These are phyloP conservation scores for Nerophis lumbriciformis DNA, from an alignment of 2,113 vertebrate genomes.

Conservation along the genomic window DNA sequence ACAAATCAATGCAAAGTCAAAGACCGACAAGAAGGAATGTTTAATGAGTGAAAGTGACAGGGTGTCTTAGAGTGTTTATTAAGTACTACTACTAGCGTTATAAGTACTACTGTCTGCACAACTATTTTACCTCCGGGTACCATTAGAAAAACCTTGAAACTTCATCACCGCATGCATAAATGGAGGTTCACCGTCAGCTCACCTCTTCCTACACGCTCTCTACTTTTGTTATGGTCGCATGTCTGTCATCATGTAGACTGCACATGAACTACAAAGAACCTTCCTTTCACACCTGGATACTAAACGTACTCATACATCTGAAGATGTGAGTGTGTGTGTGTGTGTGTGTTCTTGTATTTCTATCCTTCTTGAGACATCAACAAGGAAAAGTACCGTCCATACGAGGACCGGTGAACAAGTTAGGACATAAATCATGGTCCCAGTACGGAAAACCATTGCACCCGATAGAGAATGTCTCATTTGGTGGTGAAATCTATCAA, in stretches of 20 bases:
- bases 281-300: slow-evolving; percentile 59
- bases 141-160: background rate
- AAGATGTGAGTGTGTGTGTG: background rate
- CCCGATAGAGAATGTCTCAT: no score
- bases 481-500: no score
- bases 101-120: no score
- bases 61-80: slow-evolving; percentile 40
- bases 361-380: no score
- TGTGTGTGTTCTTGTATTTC: background rate
- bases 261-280: slow-evolving; percentile 34
- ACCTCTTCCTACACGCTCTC: slow-evolving; percentile 11
- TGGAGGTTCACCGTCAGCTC: slow-evolving; percentile 19
- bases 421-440: no score
- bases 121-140: no score
- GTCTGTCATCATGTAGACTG: slow-evolving; percentile 52
- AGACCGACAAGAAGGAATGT: slow-evolving; percentile 1
- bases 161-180: slow-evolving; percentile 40
- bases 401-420: no score
- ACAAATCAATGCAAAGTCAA: slow-evolving; percentile 6
- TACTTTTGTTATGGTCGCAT: slow-evolving; percentile 7
- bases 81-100: background rate
- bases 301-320: slow-evolving; percentile 19
- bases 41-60: slow-evolving; percentile 40
- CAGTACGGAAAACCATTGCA: no score
- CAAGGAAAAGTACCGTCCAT: no score